Evolutionary conservation across 2,888 invertebrate species (phyloP).

Genomic region (Platycheirus rosarum): DNA sequence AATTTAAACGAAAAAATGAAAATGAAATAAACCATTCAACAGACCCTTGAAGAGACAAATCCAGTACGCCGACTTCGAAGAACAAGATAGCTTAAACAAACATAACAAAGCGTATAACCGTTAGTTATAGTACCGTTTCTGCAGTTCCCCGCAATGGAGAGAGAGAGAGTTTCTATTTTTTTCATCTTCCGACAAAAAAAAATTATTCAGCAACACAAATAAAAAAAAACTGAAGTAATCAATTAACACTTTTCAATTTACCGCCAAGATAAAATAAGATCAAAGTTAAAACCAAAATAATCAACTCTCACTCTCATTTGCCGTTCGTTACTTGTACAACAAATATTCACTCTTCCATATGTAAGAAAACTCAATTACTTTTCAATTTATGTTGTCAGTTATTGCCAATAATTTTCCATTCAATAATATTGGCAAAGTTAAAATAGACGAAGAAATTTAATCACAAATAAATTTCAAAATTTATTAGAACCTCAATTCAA

Average conservation of each 20-base stretch:
- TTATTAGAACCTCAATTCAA: conserved; percentile 9
- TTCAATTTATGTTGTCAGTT: conserved; percentile 33
- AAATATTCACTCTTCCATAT: conserved; percentile 1
- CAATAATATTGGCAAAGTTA: conserved; percentile 19
- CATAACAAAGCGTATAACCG: too few relatives aligned
- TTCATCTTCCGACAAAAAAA: too few relatives aligned
- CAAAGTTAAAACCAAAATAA: background rate
- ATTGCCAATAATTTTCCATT: conserved; percentile 20
- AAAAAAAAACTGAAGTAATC: background rate
- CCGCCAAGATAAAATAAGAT: background rate
- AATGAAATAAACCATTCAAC: too few relatives aligned
- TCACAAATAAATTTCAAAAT: conserved; percentile 26
- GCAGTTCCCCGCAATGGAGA: too few relatives aligned
- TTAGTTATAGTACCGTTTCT: too few relatives aligned
- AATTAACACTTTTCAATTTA: background rate
- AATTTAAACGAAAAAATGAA: too few relatives aligned
- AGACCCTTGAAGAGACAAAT: too few relatives aligned
- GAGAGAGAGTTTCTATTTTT: too few relatives aligned
- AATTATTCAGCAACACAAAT: too few relatives aligned
- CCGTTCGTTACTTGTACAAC: background rate
- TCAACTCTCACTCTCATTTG: conserved; percentile 2
- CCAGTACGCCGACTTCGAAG: too few relatives aligned
- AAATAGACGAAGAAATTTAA: conserved; percentile 1
- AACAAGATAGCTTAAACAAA: too few relatives aligned
- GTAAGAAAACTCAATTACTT: conserved; percentile 8